These are phyloP conservation scores for Lepidurus couesii DNA, from an alignment of 1,140 invertebrate genomes.

Conservation along the genomic window DNA sequence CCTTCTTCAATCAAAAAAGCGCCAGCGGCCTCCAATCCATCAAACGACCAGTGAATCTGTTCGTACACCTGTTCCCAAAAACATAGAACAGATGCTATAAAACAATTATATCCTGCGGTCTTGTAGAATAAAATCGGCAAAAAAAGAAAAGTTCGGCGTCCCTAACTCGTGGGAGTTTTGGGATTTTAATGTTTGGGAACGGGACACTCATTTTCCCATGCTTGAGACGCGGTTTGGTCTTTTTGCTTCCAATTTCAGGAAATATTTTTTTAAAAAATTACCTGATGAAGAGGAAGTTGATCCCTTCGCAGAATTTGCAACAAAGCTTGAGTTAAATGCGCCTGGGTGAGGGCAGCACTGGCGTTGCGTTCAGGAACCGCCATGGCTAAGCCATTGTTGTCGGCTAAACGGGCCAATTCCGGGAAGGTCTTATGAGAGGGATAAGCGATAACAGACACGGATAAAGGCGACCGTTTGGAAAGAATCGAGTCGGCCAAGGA, in stretches of 20 bases:
- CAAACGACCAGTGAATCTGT: constrained; percentile 37
- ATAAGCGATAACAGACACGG: constrained; percentile 25
- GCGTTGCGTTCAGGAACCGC: constrained; percentile 21
- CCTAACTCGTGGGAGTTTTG: neutral
- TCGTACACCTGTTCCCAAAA: constrained; percentile 37
- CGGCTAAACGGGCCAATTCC: constrained; percentile 18
- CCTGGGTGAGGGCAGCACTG: constrained; percentile 24
- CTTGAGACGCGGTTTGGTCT: neutral
- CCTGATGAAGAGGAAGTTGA: constrained; percentile 16
- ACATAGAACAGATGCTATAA: neutral
- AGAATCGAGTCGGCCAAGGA: constrained; percentile 6
- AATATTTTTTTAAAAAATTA: neutral
- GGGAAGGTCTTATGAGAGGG: neutral
- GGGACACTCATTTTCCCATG: neutral
- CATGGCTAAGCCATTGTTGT: neutral
- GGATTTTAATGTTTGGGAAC: neutral
- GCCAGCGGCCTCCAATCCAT: constrained; percentile 37
- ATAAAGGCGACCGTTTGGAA: neutral
- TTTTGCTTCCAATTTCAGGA: neutral
- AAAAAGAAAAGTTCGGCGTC: neutral
- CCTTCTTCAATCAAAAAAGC: constrained; percentile 40
- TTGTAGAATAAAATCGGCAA: neutral
- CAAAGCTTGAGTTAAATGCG: constrained; percentile 27
- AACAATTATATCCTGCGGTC: constrained; percentile 6
- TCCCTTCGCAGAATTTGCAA: constrained; percentile 30